These are phyloP conservation scores for Cirrhinus molitorella DNA, from an alignment of 2,797 vertebrate species.

Conservation along the genomic window DNA sequence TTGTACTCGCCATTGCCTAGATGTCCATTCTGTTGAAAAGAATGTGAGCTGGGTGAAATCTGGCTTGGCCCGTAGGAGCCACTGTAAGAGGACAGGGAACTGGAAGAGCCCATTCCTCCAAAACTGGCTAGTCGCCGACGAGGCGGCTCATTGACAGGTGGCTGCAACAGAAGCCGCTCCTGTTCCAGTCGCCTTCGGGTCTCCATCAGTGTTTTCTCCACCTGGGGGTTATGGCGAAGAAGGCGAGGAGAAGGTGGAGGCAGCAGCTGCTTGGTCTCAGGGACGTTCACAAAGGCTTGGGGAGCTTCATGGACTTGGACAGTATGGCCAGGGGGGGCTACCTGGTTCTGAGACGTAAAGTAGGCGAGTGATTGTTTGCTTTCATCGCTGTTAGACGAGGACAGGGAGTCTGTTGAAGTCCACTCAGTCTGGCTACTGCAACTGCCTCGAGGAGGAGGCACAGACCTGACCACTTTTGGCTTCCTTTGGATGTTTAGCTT, in stretches of 20 bases:
- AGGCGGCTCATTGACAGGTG: conserved; percentile 80
- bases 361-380: conserved; percentile 84
- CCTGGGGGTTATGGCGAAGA: conserved; percentile 89
- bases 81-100: conserved; percentile 90
- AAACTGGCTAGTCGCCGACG: conserved; percentile 93
- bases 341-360: conserved; percentile 69
- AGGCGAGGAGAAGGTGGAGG: conserved; percentile 88
- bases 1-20: conserved; percentile 86
- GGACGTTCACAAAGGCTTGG: conserved; percentile 72
- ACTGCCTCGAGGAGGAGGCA: conserved; percentile 65
- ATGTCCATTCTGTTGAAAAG: conserved; percentile 85
- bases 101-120: conserved; percentile 91
- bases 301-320: conserved; percentile 69
- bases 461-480: conserved; percentile 77
- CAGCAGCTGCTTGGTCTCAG: conserved; percentile 83
- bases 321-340: conserved; percentile 60
- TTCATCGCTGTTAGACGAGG: conserved; percentile 95
- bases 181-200: conserved; percentile 93
- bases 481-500: conserved; percentile 92
- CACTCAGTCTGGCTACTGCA: conserved; percentile 80
- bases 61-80: conserved; percentile 83
- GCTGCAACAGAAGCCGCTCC: conserved; percentile 89
- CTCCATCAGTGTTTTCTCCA: conserved; percentile 99
- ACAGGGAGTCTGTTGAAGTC: conserved; percentile 94
- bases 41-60: conserved; percentile 76